phyloP scores from a whole-genome alignment of 2,888 invertebrate species.

The Meiosimyza decipiens region DNA sequence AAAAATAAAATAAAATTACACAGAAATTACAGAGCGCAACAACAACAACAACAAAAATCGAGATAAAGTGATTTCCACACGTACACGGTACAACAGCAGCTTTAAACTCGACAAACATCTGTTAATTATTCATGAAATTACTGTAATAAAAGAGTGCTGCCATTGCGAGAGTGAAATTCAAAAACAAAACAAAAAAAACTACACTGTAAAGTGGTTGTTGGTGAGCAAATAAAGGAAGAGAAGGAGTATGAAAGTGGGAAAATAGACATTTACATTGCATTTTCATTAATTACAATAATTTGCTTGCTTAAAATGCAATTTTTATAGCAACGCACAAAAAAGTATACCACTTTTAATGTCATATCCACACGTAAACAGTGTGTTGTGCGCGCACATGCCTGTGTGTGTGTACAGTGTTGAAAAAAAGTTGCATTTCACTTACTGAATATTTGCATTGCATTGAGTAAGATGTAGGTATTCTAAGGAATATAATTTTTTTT shows the following conservation, averaged over 20 bases:
- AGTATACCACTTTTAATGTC: too few species aligned
- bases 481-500: too few species aligned
- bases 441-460: too few species aligned
- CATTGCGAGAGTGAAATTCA: not conserved
- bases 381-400: too few species aligned
- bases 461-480: too few species aligned
- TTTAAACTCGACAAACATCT: slow-evolving; percentile 2
- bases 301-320: slow-evolving; percentile 12
- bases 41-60: not conserved
- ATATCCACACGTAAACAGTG: too few species aligned
- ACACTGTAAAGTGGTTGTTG: not conserved
- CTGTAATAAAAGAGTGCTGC: not conserved
- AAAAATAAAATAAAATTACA: too few species aligned
- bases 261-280: not conserved
- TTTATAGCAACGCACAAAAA: too few species aligned
- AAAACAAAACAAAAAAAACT: not conserved
- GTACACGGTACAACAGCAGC: not conserved
- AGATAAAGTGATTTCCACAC: not conserved
- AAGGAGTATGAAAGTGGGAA: slow-evolving; percentile 1
- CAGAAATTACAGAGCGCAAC: too few species aligned
- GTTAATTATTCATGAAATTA: slow-evolving; percentile 14
- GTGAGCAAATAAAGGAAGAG: not conserved
- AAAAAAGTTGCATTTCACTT: too few species aligned
- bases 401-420: too few species aligned
- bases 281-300: slow-evolving; percentile 20